These are phyloP conservation scores for Catostomus latipinnis DNA, from an alignment of 2,797 vertebrate genomes.

Conservation along the genomic window DNA sequence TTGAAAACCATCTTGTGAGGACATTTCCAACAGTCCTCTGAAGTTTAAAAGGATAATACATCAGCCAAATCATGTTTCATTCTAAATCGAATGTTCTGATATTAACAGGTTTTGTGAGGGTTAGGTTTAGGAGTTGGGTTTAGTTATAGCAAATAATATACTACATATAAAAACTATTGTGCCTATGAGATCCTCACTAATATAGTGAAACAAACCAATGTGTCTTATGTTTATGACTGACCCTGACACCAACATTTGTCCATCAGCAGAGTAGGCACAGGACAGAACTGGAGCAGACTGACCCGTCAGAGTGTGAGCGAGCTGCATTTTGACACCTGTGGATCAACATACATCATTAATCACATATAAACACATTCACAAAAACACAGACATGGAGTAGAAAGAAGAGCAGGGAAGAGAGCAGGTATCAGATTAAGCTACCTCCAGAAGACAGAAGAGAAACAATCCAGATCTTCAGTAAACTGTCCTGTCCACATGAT, in stretches of 20 bases:
- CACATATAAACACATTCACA: background rate
- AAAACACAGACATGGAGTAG: background rate
- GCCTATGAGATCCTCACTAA: too few relatives aligned
- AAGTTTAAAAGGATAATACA: too few relatives aligned
- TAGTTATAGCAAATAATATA: too few relatives aligned
- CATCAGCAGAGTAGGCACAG: constrained; percentile 89
- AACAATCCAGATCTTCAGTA: constrained; percentile 88
- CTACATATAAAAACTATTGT: too few relatives aligned
- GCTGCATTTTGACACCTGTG: constrained; percentile 84
- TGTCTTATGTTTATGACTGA: constrained; percentile 28
- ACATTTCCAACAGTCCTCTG: too few relatives aligned
- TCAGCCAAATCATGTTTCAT: too few relatives aligned
- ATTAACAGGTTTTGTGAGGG: too few relatives aligned
- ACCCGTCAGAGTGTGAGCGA: constrained; percentile 77
- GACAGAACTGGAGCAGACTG: constrained; percentile 90
- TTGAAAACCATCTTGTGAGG: too few relatives aligned
- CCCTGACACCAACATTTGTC: constrained; percentile 89
- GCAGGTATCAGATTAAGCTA: constrained; percentile 60
- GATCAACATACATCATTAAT: constrained; percentile 22
- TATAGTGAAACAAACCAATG: background rate
- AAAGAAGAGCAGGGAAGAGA: background rate
- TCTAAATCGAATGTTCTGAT: too few relatives aligned
- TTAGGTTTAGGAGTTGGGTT: too few relatives aligned
- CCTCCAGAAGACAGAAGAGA: constrained; percentile 75
- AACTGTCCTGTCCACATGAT: constrained; percentile 93